Conservation (phyloP, 2,797 vertebrate species). For the Pempheris klunzingeri region DNA sequence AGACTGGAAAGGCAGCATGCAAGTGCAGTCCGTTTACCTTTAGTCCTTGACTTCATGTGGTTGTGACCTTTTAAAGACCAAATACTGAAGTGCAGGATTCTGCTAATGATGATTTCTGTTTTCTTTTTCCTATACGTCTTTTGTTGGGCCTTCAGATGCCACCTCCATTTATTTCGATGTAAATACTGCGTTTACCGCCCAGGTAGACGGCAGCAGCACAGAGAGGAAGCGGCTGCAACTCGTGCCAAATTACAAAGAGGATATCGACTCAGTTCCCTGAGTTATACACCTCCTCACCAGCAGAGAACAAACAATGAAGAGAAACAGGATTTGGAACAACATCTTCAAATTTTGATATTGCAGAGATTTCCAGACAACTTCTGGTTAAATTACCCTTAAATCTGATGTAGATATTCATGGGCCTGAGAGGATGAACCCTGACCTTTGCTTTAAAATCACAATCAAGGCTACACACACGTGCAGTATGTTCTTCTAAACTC, state of each 20-base stretch:
- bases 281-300: not conserved
- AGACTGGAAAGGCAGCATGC: too few species aligned
- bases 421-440: not conserved
- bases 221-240: too few species aligned
- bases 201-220: too few species aligned
- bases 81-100: constrained; percentile 14
- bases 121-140: not conserved
- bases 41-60: not conserved
- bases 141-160: not conserved
- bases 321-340: not conserved
- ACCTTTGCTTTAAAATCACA: not conserved
- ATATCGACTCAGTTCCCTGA: too few species aligned
- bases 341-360: not conserved
- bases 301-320: not conserved
- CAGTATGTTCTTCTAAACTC: too few species aligned
- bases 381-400: not conserved
- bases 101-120: not conserved
- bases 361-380: not conserved
- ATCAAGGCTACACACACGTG: too few species aligned
- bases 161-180: not conserved
- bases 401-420: not conserved
- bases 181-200: not conserved
- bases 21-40: too few species aligned
- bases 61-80: constrained; percentile 17
- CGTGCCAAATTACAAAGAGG: too few species aligned